phyloP scores from a whole-genome alignment of 2,888 invertebrate genomes.

The Ochlodes sylvanus region DNA sequence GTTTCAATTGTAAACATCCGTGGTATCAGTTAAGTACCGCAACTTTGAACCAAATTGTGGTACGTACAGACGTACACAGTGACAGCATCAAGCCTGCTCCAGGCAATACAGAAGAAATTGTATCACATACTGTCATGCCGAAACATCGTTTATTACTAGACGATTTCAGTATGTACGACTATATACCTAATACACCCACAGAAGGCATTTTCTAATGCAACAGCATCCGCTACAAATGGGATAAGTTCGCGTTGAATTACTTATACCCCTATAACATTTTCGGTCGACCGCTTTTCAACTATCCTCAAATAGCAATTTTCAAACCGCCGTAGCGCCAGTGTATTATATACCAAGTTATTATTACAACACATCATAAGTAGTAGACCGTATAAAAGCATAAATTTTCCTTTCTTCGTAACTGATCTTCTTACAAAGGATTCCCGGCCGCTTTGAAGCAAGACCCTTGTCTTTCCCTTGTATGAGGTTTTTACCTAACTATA shows the following conservation, averaged over 20 bases:
- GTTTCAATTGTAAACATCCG: too few relatives aligned
- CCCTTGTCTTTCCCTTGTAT: not conserved
- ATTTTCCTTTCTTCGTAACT: not conserved
- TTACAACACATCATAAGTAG: conserved; percentile 1
- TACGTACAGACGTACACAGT: too few relatives aligned
- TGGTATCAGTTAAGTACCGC: too few relatives aligned
- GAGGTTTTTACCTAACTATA: not conserved
- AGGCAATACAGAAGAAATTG: too few relatives aligned
- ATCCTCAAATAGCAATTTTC: conserved; percentile 31
- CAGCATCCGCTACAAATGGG: conserved; percentile 39
- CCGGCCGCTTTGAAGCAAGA: not conserved
- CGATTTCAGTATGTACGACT: too few relatives aligned
- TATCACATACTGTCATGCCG: too few relatives aligned
- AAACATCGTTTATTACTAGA: too few relatives aligned
- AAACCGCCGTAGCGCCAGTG: conserved; percentile 4
- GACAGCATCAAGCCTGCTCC: too few relatives aligned
- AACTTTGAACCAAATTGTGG: too few relatives aligned
- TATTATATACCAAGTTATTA: conserved; percentile 1
- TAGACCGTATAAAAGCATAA: not conserved
- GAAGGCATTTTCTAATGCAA: conserved; percentile 17
- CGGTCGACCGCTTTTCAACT: conserved; percentile 25
- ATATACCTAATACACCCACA: too few relatives aligned
- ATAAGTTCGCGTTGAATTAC: conserved; percentile 34
- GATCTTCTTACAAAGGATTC: conserved; percentile 1
- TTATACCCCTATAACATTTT: conserved; percentile 33